These are phyloP conservation scores for Tetrao urogallus DNA, from an alignment of 2,113 vertebrate genomes.

Conservation along the genomic window DNA sequence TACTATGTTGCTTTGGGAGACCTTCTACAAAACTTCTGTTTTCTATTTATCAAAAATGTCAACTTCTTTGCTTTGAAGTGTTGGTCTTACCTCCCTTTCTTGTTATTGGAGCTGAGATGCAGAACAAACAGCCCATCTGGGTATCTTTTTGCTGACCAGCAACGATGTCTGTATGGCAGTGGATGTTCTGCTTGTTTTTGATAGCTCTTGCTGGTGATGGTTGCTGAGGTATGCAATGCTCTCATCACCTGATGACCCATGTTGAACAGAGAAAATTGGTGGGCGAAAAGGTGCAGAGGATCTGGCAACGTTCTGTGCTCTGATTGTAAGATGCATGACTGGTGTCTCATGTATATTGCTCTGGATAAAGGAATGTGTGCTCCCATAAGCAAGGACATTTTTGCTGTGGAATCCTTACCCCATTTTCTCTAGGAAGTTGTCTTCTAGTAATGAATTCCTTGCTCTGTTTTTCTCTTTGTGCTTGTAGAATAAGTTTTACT, in stretches of 20 bases:
- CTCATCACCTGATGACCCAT: neutral
- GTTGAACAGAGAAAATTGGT: neutral
- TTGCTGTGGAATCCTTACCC: neutral
- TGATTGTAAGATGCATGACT: neutral
- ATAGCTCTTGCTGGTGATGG: neutral
- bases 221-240: neutral
- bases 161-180: neutral
- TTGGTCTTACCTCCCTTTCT: slow-evolving; percentile 16
- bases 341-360: neutral
- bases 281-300: neutral
- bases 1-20: slow-evolving; percentile 32
- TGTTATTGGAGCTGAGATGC: neutral
- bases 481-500: neutral
- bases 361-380: neutral
- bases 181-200: neutral
- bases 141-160: neutral
- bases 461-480: neutral
- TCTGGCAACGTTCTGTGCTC: neutral
- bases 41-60: slow-evolving; percentile 13
- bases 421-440: neutral
- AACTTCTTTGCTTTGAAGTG: neutral
- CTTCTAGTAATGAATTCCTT: slow-evolving; percentile 20
- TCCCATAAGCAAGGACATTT: neutral
- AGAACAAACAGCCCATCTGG: neutral
- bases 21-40: neutral